Evolutionary conservation across 2,113 vertebrate species (phyloP).

Genomic region (Okapia johnstoni): DNA sequence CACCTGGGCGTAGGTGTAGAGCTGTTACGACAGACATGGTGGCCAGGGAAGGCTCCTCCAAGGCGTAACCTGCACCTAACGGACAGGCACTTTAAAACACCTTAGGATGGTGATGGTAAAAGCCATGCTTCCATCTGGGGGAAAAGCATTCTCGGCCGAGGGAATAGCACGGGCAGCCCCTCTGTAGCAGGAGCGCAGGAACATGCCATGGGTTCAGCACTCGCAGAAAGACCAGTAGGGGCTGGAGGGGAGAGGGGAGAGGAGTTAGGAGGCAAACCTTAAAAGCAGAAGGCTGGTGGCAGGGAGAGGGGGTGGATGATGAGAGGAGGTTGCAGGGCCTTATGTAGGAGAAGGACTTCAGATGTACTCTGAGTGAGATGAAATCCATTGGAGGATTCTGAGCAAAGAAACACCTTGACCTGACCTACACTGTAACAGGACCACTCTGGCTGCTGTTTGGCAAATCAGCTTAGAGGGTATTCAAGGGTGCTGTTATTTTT

Average conservation of each 20-base stretch:
- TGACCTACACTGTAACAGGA: neutral
- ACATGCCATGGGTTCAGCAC: neutral
- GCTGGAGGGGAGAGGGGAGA: accelerated
- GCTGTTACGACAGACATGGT: neutral
- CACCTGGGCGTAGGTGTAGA: neutral
- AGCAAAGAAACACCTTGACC: neutral
- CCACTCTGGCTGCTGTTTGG: neutral
- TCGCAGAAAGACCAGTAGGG: accelerated
- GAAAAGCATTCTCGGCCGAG: neutral
- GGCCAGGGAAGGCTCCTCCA: neutral
- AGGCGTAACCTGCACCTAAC: neutral
- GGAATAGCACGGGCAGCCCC: accelerated
- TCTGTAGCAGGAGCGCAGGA: neutral
- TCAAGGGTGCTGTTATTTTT: neutral
- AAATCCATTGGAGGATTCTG: neutral
- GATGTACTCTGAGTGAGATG: neutral
- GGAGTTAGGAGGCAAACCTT: neutral
- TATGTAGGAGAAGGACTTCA: neutral
- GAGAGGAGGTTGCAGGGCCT: accelerated
- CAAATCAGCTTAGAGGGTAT: accelerated
- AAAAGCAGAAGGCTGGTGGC: neutral
- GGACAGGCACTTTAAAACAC: neutral
- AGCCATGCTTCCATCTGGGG: neutral
- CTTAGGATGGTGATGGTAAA: neutral
- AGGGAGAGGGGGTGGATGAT: neutral